Conservation (phyloP, 53 echinoderm and acorn worm species). For the Luidia sarsii region DNA sequence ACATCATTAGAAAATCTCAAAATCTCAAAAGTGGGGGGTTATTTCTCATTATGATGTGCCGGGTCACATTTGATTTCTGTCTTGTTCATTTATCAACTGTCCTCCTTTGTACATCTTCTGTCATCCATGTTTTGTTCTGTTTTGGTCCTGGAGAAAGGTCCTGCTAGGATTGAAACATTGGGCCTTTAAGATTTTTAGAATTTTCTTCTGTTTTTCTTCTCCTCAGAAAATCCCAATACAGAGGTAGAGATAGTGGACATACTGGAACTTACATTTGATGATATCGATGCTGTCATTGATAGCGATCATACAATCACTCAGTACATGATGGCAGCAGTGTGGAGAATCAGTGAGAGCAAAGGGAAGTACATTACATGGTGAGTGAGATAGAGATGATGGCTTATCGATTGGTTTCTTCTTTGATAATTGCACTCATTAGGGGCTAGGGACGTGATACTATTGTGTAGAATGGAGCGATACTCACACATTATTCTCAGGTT, state of each 20-base stretch:
- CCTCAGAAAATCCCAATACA: slow-evolving; percentile 27
- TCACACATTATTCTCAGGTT: no score
- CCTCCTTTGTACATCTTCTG: no score
- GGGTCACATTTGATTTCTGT: neutral
- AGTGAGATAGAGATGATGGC: no score
- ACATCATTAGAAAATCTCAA: no score
- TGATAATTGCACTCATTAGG: no score
- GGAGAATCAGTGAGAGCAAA: slow-evolving; percentile 24
- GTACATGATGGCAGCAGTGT: slow-evolving; percentile 40
- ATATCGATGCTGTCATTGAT: slow-evolving; percentile 2
- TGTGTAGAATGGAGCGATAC: no score
- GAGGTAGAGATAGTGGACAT: slow-evolving; percentile 34
- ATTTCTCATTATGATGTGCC: no score
- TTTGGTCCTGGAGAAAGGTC: neutral
- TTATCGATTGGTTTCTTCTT: neutral
- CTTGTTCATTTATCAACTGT: no score
- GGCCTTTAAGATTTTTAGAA: neutral
- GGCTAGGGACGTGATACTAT: no score
- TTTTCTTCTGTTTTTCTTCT: neutral
- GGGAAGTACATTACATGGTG: slow-evolving; percentile 30
- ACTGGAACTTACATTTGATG: neutral
- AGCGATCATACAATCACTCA: slow-evolving; percentile 33
- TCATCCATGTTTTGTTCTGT: no score
- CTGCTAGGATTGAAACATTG: neutral
- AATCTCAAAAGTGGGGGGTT: no score